Base-by-base conservation (phyloP, 1,140 invertebrate species). In the Linepithema humile region DNA sequence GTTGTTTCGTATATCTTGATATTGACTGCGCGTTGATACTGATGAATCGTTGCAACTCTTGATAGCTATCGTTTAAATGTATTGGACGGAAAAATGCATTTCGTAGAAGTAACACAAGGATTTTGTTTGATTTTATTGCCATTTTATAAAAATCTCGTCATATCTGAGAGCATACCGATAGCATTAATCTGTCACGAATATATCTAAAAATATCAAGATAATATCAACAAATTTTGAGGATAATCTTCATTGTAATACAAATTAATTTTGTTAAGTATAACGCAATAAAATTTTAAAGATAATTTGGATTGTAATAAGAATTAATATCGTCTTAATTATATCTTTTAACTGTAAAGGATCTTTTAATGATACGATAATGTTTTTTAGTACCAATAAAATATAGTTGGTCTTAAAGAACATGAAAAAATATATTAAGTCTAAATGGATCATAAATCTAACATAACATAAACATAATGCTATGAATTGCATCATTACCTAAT, bases 401-500 rank as follows among this genome's bases (percentile, higher is more conserved):
- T 60, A 45, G 48, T 29, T 45, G 29, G 5, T 32, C 40, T 75
- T 48, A 20, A 26, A 67, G 40, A 20, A 50, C 23, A 15, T 15
- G 17, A 3, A 5, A 17, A 74, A 40, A 12, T 29, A 15, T 20
- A 3, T 43, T 50, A 17, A 20, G 20, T 57, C 10, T 64, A 3
- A 10, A 4, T 43, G 7, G 20, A 15, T 17, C 10, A 77, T 64
- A 53, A 57, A 57, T 80, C 17, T 65, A 77, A 26, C 1, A 60
- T 29, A 15, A n/a, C 17, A 38, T 55, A n/a, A 38, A 65, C 26
- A 7, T 3, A 2, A 9, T 4, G 55, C 40, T 29, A 23, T 1
- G 0, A 29, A 53, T 78, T 80, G n/a, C 75, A 32, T 69, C 64
- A 55, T 20, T 69, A 3, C n/a, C 12, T 26, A 32, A 67, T 12